Conservation (phyloP, 2,888 invertebrate species). For the Carcina quercana region DNA sequence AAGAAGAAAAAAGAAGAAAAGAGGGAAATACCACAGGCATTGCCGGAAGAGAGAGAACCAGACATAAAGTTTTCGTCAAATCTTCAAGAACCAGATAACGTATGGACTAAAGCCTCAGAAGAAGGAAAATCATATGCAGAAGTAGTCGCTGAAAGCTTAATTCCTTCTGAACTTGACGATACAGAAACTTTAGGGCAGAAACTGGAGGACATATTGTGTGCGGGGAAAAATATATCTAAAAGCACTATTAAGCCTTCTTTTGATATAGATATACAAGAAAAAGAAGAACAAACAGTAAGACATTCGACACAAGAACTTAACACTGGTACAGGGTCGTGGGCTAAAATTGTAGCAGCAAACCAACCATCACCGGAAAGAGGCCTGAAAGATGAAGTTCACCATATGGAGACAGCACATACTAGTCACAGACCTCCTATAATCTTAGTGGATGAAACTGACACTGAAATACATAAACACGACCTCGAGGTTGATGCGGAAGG, state of each 20-base stretch:
- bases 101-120: slow-evolving; percentile 65
- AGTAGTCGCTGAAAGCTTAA: slow-evolving; percentile 71
- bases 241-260: slow-evolving; percentile 9
- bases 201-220: slow-evolving; percentile 17
- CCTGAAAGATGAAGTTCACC: slow-evolving; percentile 24
- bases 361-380: slow-evolving; percentile 44
- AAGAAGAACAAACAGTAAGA: slow-evolving; percentile 11
- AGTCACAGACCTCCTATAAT: slow-evolving; percentile 43
- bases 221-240: slow-evolving; percentile 12
- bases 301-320: slow-evolving; percentile 12
- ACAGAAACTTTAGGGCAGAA: slow-evolving; percentile 17
- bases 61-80: slow-evolving; percentile 3
- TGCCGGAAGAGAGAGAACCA: slow-evolving; percentile 16
- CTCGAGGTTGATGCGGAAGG: slow-evolving; percentile 54
- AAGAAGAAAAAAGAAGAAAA: slow-evolving; percentile 51
- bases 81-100: slow-evolving; percentile 35
- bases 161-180: slow-evolving; percentile 17
- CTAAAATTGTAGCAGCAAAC: slow-evolving; percentile 54
- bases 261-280: slow-evolving; percentile 6
- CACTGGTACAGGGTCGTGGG: slow-evolving; percentile 45
- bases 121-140: slow-evolving; percentile 83
- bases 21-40: slow-evolving; percentile 21
- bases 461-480: slow-evolving; percentile 33
- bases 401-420: slow-evolving; percentile 13
- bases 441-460: slow-evolving; percentile 47